Conservation (phyloP, 2,797 vertebrate species). For the Zalophus californianus region DNA sequence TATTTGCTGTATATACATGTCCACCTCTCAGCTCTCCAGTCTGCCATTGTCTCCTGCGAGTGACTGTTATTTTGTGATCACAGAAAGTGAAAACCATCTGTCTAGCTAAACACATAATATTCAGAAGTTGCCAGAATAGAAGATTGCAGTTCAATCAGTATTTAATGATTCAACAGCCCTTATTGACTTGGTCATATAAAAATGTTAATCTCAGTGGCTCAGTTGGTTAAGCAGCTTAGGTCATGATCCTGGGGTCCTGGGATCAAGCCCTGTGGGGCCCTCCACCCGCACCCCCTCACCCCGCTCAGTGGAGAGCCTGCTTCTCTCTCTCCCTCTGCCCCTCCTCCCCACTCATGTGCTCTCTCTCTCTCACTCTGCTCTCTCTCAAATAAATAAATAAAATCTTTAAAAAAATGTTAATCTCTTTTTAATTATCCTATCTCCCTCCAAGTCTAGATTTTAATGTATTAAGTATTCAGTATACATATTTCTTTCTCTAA, state of each 20-base stretch:
- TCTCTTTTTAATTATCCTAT: constrained; percentile 5
- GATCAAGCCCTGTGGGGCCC: no score
- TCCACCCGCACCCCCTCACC: no score
- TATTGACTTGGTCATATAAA: constrained; percentile 24
- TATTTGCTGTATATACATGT: neutral
- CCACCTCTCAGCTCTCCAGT: neutral
- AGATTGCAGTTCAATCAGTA: neutral
- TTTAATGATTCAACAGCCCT: neutral
- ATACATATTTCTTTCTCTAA: neutral
- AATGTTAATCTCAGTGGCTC: neutral
- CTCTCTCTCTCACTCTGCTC: no score
- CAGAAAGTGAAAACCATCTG: neutral
- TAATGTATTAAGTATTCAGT: neutral
- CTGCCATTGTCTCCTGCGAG: neutral
- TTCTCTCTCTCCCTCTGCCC: no score
- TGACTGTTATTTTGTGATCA: neutral
- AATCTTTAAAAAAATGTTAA: neutral
- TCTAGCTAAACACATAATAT: neutral
- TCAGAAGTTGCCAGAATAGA: neutral
- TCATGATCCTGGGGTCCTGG: no score
- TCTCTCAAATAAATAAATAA: no score
- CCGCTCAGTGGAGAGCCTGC: no score
- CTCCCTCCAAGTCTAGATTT: neutral
- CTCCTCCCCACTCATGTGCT: no score
- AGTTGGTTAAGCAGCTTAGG: no score